These are phyloP conservation scores for Meles meles DNA, from an alignment of 2,113 vertebrate genomes.

Conservation along the genomic window DNA sequence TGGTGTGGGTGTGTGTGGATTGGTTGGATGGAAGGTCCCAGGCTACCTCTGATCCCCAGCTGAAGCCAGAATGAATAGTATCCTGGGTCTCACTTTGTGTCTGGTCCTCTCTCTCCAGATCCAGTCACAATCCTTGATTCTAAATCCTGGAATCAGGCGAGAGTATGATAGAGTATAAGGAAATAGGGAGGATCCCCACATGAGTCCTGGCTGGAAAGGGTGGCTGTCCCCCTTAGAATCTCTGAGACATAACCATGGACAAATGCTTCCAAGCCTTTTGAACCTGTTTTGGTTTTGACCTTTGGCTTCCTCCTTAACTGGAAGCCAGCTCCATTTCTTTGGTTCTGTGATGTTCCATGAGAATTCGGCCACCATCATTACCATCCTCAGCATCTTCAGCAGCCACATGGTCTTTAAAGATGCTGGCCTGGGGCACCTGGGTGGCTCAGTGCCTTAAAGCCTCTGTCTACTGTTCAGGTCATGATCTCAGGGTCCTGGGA, in stretches of 20 bases:
- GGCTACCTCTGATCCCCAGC: background rate
- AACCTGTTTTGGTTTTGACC: background rate
- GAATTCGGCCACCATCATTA: background rate
- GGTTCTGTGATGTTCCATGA: accelerated
- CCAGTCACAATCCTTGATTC: background rate
- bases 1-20: background rate
- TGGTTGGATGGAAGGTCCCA: background rate
- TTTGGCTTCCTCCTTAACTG: background rate
- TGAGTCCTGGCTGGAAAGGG: background rate
- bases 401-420: background rate
- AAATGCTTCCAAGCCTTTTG: background rate
- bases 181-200: background rate
- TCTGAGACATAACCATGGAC: too few relatives aligned
- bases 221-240: background rate
- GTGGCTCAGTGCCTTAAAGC: too few relatives aligned
- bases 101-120: background rate
- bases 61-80: background rate
- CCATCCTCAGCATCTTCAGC: background rate
- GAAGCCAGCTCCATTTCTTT: background rate
- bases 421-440: too few relatives aligned
- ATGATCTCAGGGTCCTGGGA: too few relatives aligned
- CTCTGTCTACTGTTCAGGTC: too few relatives aligned
- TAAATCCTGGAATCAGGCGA: background rate
- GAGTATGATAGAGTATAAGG: background rate
- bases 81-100: background rate